These are phyloP conservation scores for Eptatretus atami DNA, from an alignment of 2,797 vertebrate species.

Conservation along the genomic window DNA sequence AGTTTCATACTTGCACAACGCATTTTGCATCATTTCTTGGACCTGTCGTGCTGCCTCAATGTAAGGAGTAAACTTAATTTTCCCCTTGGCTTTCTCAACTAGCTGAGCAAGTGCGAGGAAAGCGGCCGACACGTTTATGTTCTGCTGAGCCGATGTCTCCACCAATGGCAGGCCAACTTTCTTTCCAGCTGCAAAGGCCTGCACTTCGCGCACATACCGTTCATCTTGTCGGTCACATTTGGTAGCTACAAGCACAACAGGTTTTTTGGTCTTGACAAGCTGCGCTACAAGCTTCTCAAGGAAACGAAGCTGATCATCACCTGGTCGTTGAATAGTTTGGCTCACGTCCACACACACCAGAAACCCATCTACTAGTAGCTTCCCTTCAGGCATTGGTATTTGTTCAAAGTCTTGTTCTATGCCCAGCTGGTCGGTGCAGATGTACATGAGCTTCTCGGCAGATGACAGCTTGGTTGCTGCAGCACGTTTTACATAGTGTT, in stretches of 20 bases:
- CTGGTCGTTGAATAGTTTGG: slow-evolving; percentile 85
- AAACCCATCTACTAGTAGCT: slow-evolving; percentile 64
- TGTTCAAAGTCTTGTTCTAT: slow-evolving; percentile 98
- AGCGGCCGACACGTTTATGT: slow-evolving; percentile 60
- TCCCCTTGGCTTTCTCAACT: slow-evolving; percentile 78
- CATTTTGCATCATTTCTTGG: slow-evolving; percentile 47
- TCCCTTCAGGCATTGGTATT: slow-evolving; percentile 96
- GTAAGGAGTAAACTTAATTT: slow-evolving; percentile 85
- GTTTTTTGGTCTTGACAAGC: slow-evolving; percentile 72
- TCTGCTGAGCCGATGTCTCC: slow-evolving; percentile 59
- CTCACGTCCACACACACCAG: slow-evolving; percentile 82
- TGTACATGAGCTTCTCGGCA: slow-evolving; percentile 96
- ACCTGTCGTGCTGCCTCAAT: slow-evolving; percentile 49
- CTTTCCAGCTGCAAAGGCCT: slow-evolving; percentile 49
- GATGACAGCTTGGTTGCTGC: slow-evolving; percentile 85
- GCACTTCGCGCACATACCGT: slow-evolving; percentile 76
- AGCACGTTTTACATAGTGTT: slow-evolving; percentile 80
- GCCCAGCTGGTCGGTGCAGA: slow-evolving; percentile 96
- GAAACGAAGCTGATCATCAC: slow-evolving; percentile 94
- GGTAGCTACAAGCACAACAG: slow-evolving; percentile 65
- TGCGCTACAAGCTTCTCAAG: slow-evolving; percentile 75
- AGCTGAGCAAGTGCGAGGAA: slow-evolving; percentile 78
- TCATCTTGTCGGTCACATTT: slow-evolving; percentile 92
- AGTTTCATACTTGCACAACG: slow-evolving; percentile 71
- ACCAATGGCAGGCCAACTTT: slow-evolving; percentile 78